These are phyloP conservation scores for Pseudomyrmex gracilis DNA, from an alignment of 1,140 invertebrate species.

Conservation along the genomic window DNA sequence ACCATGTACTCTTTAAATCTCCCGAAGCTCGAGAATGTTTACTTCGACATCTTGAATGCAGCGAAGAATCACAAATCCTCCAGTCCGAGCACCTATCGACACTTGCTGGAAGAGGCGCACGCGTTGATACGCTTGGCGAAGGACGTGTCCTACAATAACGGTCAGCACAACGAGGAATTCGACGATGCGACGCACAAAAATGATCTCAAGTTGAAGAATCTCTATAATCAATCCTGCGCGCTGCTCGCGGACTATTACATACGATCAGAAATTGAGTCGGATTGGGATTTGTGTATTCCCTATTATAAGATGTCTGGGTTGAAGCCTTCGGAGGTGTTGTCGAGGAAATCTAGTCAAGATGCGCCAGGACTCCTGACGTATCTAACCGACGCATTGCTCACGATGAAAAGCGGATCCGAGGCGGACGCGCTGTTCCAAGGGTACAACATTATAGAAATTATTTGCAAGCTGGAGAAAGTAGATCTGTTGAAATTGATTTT, in stretches of 20 bases:
- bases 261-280: conserved; percentile 85
- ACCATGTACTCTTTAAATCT: conserved; percentile 89
- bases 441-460: conserved; percentile 85
- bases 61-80: conserved; percentile 87
- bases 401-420: conserved; percentile 82
- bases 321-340: conserved; percentile 84
- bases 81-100: conserved; percentile 88
- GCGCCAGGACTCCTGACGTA: conserved; percentile 86
- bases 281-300: conserved; percentile 87
- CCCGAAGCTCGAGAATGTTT: conserved; percentile 87
- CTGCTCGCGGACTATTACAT: conserved; percentile 89
- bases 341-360: conserved; percentile 77
- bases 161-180: conserved; percentile 53
- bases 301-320: conserved; percentile 88
- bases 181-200: conserved; percentile 75
- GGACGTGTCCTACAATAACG: conserved; percentile 77
- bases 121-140: conserved; percentile 87
- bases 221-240: conserved; percentile 87
- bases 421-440: conserved; percentile 84
- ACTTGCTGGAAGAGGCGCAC: conserved; percentile 89
- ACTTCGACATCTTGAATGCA: conserved; percentile 89
- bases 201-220: conserved; percentile 83
- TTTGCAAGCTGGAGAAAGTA: conserved; percentile 82
- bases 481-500: conserved; percentile 86
- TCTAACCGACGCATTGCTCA: conserved; percentile 83